A percentile compares a stretch with the other conserved stretches of the same genome.
Conservation (phyloP, 1,140 invertebrate species). For the Aleiodes sp. region DNA sequence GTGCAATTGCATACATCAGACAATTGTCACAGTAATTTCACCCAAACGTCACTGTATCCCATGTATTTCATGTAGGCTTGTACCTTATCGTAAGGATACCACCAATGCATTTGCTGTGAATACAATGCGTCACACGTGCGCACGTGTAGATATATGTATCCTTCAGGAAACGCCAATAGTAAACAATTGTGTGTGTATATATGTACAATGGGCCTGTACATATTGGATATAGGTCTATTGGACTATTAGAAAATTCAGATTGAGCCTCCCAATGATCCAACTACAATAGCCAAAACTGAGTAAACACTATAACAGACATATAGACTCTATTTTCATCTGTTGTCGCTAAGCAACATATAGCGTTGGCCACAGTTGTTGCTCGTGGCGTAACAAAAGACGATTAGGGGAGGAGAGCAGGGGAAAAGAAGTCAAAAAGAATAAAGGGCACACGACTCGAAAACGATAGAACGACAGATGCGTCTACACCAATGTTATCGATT, state of each 20-base stretch:
- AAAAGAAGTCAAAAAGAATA: not conserved
- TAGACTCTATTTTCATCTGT: not conserved
- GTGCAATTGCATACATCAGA: not conserved
- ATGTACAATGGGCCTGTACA: not conserved
- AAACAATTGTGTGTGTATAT: too few relatives aligned
- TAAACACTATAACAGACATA: not conserved
- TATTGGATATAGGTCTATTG: not conserved
- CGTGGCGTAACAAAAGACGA: not conserved
- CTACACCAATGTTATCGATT: not conserved
- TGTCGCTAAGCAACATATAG: not conserved
- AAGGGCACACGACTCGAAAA: too few relatives aligned
- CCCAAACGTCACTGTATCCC: not conserved
- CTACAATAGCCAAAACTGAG: not conserved
- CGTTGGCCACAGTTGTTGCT: not conserved
- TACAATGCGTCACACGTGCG: conserved; percentile 5
- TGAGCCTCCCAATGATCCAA: not conserved
- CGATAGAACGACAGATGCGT: conserved; percentile 6
- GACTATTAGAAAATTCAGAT: not conserved
- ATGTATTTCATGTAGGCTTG: not conserved
- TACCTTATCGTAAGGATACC: conserved; percentile 1
- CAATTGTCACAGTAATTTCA: conserved; percentile 16
- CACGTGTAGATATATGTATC: not conserved
- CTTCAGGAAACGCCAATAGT: not conserved
- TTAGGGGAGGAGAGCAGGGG: not conserved
- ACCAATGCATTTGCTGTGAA: not conserved